Evolutionary conservation across 2,113 vertebrate species (phyloP).

Genomic region (Toxostoma redivivum): DNA sequence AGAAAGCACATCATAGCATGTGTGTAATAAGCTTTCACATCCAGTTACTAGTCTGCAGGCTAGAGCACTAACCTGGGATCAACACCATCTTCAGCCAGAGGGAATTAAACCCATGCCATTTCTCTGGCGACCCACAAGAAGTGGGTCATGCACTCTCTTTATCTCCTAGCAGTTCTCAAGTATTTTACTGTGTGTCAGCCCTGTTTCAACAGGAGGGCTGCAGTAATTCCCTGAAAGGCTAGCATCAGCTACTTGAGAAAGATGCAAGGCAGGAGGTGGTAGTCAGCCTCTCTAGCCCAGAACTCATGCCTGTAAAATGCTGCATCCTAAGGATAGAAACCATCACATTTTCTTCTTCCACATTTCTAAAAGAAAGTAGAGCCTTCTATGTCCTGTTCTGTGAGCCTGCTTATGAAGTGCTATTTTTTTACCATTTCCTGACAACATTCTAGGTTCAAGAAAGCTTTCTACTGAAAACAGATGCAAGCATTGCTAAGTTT

Average conservation of each 20-base stretch:
- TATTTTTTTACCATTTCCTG: not conserved
- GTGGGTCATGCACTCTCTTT: not conserved
- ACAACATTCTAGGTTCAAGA: not conserved
- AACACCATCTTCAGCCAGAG: not conserved
- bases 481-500: not conserved
- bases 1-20: not conserved
- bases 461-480: not conserved
- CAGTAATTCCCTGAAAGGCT: not conserved
- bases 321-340: not conserved
- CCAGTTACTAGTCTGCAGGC: not conserved
- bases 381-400: not conserved
- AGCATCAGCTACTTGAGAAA: not conserved
- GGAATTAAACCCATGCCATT: fast-evolving
- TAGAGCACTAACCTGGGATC: not conserved
- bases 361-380: not conserved
- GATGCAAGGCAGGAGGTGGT: not conserved
- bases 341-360: not conserved
- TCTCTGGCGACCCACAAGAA: not conserved
- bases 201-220: not conserved
- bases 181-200: not conserved
- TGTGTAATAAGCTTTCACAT: not conserved
- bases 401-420: not conserved
- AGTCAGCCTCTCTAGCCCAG: not conserved
- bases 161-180: not conserved
- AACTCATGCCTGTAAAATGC: not conserved